Percentiles rank a stretch among this genome's conserved stretches.
phyloP scores from a whole-genome alignment of 2,797 vertebrate species.

The Myioborus miniatus region DNA sequence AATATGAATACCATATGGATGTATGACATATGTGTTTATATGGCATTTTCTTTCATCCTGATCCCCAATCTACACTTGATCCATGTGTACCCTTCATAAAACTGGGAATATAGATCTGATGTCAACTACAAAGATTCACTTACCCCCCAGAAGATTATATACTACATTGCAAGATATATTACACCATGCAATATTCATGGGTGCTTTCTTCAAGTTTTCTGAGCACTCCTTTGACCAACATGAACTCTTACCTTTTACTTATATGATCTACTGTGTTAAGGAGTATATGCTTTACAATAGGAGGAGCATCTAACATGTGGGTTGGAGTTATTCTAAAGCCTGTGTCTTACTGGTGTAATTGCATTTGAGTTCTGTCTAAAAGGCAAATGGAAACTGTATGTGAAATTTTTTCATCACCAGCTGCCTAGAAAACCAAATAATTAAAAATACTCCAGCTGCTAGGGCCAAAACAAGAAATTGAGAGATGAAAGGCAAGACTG shows the following conservation, averaged over 20 bases:
- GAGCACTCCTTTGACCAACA: background rate
- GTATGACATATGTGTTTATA: background rate
- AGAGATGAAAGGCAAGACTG: background rate
- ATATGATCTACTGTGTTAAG: background rate
- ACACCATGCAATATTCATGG: background rate
- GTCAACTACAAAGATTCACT: background rate
- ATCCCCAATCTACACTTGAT: background rate
- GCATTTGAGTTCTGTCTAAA: background rate
- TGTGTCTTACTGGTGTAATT: background rate
- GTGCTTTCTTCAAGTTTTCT: background rate
- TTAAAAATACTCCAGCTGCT: background rate
- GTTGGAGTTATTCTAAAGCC: background rate
- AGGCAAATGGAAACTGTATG: background rate
- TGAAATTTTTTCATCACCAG: background rate
- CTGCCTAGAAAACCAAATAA: background rate
- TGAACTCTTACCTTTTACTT: background rate
- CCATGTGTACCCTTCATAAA: background rate
- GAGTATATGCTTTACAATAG: background rate
- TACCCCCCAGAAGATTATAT: background rate
- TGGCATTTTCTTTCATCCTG: background rate
- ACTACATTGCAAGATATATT: background rate
- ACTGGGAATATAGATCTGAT: background rate
- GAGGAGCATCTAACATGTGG: rapidly evolving
- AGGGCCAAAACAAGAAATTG: background rate
- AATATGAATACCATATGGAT: background rate